These are phyloP conservation scores for Hypena proboscidalis DNA, from an alignment of 2,888 invertebrate species.

Conservation along the genomic window DNA sequence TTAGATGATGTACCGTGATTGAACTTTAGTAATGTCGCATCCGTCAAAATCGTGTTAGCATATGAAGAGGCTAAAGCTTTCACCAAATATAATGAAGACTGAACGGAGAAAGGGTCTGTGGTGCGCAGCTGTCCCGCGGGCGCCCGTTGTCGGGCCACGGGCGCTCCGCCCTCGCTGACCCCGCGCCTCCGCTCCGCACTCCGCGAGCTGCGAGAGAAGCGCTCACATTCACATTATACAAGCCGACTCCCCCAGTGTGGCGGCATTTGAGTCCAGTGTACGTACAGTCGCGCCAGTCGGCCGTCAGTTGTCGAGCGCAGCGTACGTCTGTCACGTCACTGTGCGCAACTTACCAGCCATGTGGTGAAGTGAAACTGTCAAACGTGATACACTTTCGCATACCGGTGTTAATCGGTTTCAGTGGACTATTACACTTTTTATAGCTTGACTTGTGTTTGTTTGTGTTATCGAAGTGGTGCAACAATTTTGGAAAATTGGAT, in stretches of 20 bases:
- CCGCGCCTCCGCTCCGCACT: conserved; percentile 60
- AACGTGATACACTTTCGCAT: conserved; percentile 78
- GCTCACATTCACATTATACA: conserved; percentile 55
- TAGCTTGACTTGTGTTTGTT: conserved; percentile 64
- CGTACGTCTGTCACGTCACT: conserved; percentile 65
- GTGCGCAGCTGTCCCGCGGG: conserved; percentile 81
- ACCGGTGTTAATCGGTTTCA: conserved; percentile 67
- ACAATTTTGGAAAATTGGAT: conserved; percentile 82
- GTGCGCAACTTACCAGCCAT: conserved; percentile 73
- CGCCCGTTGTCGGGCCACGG: conserved; percentile 63
- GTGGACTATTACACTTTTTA: conserved; percentile 61
- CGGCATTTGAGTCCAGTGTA: conserved; percentile 41
- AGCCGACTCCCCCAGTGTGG: conserved; percentile 45
- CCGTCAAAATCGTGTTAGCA: conserved; percentile 41
- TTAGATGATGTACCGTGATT: conserved; percentile 1
- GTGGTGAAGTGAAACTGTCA: conserved; percentile 85
- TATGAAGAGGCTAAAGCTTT: conserved; percentile 63
- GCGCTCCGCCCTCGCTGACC: conserved; percentile 76
- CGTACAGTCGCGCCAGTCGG: conserved; percentile 65
- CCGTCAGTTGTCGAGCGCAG: conserved; percentile 70
- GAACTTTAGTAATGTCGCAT: conserved; percentile 18
- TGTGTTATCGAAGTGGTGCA: conserved; percentile 77
- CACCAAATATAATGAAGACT: conserved; percentile 67
- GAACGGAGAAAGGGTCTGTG: conserved; percentile 76
- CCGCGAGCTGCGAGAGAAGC: conserved; percentile 49